Base-by-base conservation (phyloP, 2,888 invertebrate genomes). In the Hypsopygia costalis region DNA sequence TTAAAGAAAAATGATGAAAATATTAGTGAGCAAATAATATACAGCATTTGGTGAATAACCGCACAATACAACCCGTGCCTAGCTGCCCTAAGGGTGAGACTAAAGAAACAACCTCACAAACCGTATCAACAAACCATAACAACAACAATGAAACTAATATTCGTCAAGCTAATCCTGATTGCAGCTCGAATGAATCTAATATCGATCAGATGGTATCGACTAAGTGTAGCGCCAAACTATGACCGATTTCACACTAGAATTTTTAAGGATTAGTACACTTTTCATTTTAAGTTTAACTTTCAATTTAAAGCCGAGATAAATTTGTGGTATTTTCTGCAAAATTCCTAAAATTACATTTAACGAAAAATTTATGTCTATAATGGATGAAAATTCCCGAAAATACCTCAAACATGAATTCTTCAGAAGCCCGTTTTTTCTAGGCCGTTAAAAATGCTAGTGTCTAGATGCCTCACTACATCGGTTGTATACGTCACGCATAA, bases 161-260 rank as follows among this genome's bases (percentile, higher is more conserved):
- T 60, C 65, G 69, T 77, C 76, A 75, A 76, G 77, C 86, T 85
- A 82, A 72, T 71, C 69, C 75, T 81, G 81, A 78, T 73, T 80
- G 77, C 73, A 79, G 77, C 72, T 79, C 77, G 78, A 80, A 81
- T 80, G 79, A 82, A 81, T 87, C 83, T 86, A 82, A 82, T 79
- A 81, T 82, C 83, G 85, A 86, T 72, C 86, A 80, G 87, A 81
- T 86, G 83, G 83, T 81, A 74, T 74, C 70, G 70, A 76, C 70
- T 74, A 75, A 52, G 58, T 51, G 60, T 55, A 54, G 59, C 61
- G 55, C 62, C 62, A 53, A 55, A 52, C 56, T 61, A 54, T 47
- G 55, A 54, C 55, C 49, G 55, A 51, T 49, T 57, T 49, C 46
- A 48, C 49, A 38, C 39, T 55, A 53, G 46, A 40, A 44, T 60